Evolutionary conservation across 2,797 vertebrate genomes (phyloP).

Genomic region (Lycodopsis pacificus): DNA sequence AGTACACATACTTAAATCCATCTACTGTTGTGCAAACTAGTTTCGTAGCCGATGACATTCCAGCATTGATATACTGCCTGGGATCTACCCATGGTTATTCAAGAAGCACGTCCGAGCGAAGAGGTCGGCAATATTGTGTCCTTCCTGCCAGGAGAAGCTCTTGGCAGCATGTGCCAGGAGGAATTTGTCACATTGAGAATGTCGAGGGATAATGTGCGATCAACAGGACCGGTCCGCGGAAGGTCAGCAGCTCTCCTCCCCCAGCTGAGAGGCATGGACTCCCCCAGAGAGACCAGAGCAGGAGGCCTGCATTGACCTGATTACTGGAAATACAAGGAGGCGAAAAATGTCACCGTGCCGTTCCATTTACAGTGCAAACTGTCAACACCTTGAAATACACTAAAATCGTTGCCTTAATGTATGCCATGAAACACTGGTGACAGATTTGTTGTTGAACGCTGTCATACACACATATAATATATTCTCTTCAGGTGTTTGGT

Average conservation of each 20-base stretch:
- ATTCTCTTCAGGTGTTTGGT: slow-evolving; percentile 35
- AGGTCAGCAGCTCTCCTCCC: slow-evolving; percentile 78
- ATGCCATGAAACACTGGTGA: slow-evolving; percentile 22
- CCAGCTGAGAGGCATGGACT: slow-evolving; percentile 61
- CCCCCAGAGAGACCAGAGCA: slow-evolving; percentile 42
- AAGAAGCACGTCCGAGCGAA: slow-evolving; percentile 48
- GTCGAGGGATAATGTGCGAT: slow-evolving; percentile 83
- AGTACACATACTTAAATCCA: slow-evolving; percentile 9
- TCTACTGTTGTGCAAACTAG: slow-evolving; percentile 7
- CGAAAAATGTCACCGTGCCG: slow-evolving; percentile 62
- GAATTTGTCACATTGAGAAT: slow-evolving; percentile 81
- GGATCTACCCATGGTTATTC: slow-evolving; percentile 45
- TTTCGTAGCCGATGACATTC: slow-evolving; percentile 11
- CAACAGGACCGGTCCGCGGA: slow-evolving; percentile 77
- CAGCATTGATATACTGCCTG: slow-evolving; percentile 31
- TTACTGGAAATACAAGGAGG: slow-evolving; percentile 49
- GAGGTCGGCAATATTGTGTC: slow-evolving; percentile 64
- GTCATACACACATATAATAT: slow-evolving; percentile 30
- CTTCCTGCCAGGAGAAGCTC: slow-evolving; percentile 67
- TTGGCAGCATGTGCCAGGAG: slow-evolving; percentile 61
- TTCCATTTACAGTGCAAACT: slow-evolving; percentile 43
- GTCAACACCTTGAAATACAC: slow-evolving; percentile 59
- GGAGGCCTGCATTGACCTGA: slow-evolving; percentile 58
- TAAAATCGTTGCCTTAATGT: slow-evolving; percentile 32
- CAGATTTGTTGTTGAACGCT: slow-evolving; percentile 29